Conservation (phyloP, 2,797 vertebrate genomes). For the Takifugu ocellatus region DNA sequence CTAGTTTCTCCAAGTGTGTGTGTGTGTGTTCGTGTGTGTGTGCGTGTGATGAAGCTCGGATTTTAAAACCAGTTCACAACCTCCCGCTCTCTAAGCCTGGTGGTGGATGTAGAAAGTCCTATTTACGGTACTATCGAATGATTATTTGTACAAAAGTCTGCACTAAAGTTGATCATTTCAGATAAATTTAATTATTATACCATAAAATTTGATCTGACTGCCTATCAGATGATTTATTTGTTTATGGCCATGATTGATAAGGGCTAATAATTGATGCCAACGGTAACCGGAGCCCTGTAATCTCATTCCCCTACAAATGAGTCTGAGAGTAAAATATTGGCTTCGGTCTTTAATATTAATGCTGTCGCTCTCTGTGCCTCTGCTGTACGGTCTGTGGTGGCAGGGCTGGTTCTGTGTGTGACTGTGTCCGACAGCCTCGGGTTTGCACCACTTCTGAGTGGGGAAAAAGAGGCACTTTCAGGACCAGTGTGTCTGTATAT, state of each 20-base stretch:
- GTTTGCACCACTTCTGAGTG: conserved; percentile 21
- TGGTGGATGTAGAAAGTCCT: neutral
- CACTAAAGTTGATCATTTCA: no score
- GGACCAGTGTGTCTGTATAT: conserved; percentile 12
- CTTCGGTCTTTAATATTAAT: neutral
- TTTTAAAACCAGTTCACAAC: neutral
- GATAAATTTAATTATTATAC: no score
- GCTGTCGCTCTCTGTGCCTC: neutral
- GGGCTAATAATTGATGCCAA: neutral
- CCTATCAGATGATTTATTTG: neutral
- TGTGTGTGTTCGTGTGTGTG: neutral
- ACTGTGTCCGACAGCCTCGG: conserved; percentile 1
- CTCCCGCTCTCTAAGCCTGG: neutral
- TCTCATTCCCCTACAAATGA: neutral
- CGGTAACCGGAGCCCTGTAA: neutral
- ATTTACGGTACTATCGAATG: no score
- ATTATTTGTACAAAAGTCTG: no score
- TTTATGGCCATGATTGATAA: neutral
- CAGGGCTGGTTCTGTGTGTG: conserved; percentile 18
- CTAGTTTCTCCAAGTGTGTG: no score
- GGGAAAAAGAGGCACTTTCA: conserved; percentile 26
- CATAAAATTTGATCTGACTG: no score
- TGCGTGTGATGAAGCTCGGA: neutral
- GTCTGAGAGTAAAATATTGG: neutral
- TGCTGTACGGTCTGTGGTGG: neutral